These are phyloP conservation scores for Brachirus orientalis DNA, from an alignment of 2,113 vertebrate genomes.

Conservation along the genomic window DNA sequence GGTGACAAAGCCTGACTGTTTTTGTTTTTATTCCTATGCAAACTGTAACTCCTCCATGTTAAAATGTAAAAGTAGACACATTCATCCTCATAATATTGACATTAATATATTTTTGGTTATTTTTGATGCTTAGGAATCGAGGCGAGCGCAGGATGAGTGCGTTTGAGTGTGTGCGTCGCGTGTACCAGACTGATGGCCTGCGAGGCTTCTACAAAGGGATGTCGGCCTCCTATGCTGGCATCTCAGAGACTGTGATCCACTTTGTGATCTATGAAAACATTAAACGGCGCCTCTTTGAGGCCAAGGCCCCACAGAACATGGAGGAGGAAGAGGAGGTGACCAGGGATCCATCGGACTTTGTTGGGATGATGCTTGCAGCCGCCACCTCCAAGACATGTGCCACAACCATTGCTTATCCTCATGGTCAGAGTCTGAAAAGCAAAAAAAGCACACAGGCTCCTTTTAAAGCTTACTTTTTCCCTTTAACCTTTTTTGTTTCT, in stretches of 20 bases:
- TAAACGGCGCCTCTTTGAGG: constrained; percentile 91
- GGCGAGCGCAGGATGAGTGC: constrained; percentile 93
- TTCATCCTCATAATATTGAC: too few relatives aligned
- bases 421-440: constrained; percentile 88
- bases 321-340: constrained; percentile 89
- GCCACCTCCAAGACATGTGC: constrained; percentile 98
- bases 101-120: background rate
- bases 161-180: constrained; percentile 90
- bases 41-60: too few relatives aligned
- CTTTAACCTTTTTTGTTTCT: background rate
- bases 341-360: constrained; percentile 93
- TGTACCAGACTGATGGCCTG: constrained; percentile 90
- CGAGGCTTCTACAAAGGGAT: constrained; percentile 97
- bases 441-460: background rate
- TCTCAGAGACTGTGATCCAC: constrained; percentile 99
- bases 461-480: too few relatives aligned
- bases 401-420: constrained; percentile 95
- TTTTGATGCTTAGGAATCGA: constrained; percentile 83
- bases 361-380: constrained; percentile 97
- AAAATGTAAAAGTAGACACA: too few relatives aligned
- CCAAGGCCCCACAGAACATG: constrained; percentile 87
- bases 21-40: too few relatives aligned
- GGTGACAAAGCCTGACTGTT: too few relatives aligned
- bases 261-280: constrained; percentile 99
- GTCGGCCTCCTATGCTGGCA: constrained; percentile 97